Base-by-base conservation (phyloP, 2,797 vertebrate genomes). In the Apogon talboti region DNA sequence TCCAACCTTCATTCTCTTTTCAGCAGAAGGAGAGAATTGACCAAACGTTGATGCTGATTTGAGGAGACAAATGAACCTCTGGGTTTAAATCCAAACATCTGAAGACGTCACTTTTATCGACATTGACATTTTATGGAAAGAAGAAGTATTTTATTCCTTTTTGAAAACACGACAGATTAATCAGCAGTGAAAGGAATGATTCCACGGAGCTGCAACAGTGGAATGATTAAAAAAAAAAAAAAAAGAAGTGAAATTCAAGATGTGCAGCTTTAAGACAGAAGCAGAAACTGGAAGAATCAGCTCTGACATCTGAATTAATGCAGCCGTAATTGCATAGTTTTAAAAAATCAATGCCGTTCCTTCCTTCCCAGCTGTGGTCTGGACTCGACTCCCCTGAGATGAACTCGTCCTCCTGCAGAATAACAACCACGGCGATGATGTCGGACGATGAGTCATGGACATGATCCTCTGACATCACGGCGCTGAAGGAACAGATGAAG, bases 391-490 rank as follows among this genome's bases (percentile, higher is more conserved):
- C 40, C 24, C 71, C 64, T 37, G 53, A 71, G 70, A 70, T 41
- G 16, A 58, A 79, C 40, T 59, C 62, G 18, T 75, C 48, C 49
- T 75, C 48, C 49, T 15, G 62, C 72, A 57, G 82, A 82, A 84
- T 78, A 79, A 61, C 55, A 84, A 76, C 74, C 66, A 62, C 68
- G 37, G 24, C 1, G 28, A 56, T 78, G 84, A 85, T 49, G 69
- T 75, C 60, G 49, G 24, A 24, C 24, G 5, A 59, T 66, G 75
- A 84, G 66, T 85, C 83, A 76, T 76, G 73, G 61, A 73, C 57
- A 75, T 16, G 49, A 47, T 62, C 33, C 21, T 48, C 41, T 72
- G 71, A 73, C 78, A 63, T 66, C 48, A 50, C 42, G 71, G 54
- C 54, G 18, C 48, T 7, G 1, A 59, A 11, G 3, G 28, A 51